Percentiles rank a stretch among this genome's conserved stretches.
Conservation (phyloP, 2,888 invertebrate species). For the Heliconius erato region DNA sequence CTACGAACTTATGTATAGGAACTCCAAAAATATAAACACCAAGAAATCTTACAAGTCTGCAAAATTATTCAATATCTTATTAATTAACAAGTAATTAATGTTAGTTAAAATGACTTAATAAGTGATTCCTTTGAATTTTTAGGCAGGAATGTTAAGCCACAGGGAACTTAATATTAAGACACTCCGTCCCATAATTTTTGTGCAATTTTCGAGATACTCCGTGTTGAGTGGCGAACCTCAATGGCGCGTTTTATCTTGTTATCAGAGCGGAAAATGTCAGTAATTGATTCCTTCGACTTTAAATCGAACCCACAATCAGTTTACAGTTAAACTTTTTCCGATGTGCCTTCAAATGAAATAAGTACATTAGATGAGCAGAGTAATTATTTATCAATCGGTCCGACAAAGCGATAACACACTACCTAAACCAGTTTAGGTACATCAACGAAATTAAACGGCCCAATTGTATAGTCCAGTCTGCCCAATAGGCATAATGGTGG, state of each 20-base stretch:
- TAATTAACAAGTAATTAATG: neutral
- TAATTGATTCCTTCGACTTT: neutral
- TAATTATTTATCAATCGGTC: slow-evolving; percentile 42
- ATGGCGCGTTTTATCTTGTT: no score
- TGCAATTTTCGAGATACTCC: no score
- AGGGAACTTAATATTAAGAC: no score
- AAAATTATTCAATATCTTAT: no score
- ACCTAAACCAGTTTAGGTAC: slow-evolving; percentile 45
- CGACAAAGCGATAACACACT: slow-evolving; percentile 38
- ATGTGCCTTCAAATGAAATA: neutral
- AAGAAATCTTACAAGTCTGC: no score
- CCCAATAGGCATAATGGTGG: slow-evolving; percentile 28
- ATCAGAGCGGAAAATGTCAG: neutral
- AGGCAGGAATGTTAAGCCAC: no score
- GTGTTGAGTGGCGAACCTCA: no score
- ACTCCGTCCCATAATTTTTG: no score
- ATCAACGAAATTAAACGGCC: slow-evolving; percentile 36
- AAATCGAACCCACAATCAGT: no score
- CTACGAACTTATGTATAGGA: no score
- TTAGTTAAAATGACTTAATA: slow-evolving; percentile 21
- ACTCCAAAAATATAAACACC: no score
- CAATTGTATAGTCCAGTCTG: slow-evolving; percentile 30
- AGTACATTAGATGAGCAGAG: slow-evolving; percentile 28
- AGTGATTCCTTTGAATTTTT: slow-evolving; percentile 29
- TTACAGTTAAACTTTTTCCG: no score